Evolutionary conservation across 92 coral and sea anemone genomes (phyloP), one percentile per base, ranked within the genome.

Genomic region (Scolanthus callimorphus): DNA sequence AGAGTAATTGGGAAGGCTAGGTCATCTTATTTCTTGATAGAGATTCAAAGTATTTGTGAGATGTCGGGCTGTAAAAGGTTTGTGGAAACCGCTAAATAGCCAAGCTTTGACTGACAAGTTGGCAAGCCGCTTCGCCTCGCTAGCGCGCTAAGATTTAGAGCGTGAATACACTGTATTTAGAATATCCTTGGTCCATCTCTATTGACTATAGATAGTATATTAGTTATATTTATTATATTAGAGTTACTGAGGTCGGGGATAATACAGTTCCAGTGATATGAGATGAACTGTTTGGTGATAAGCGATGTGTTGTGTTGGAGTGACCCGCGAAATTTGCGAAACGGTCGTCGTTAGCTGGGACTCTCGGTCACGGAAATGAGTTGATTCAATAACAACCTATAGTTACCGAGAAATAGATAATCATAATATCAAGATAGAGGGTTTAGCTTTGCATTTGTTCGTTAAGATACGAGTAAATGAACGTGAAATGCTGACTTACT

Each of bases 401-500:
- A 4, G 31, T 22, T 21, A 66, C 31, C 20, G 13, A 53, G 28
- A 25, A 31, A 25, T 3, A 50, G 46, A 4, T 17, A 30, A 19
- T 44, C 39, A 27, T 54, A 27, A 24, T 38, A 37, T 41, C 51
- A 28, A 51, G 21, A 17, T 51, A 39, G 62, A 23, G 55, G 27
- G 44, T 38, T 56, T 25, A 37, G 39, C 30, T 63, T 57, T 57
- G 69, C 79, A 78, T 79, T 63, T 71, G 21, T 49, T 51, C 30
- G 56, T 62, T 57, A 70, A 68, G 73, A 61, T 71, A 65, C 62
- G 46, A 65, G 66, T 49, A 72, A 64, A 80, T 59, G 50, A 55
- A 65, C 57, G 11, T 20, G 57, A 68, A 71, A 53, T 60, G 63
- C 51, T 50, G 76, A 80, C 86, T 80, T 73, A 80, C 86, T 80